Conservation (phyloP, 2,113 vertebrate species). For the Martes martes region DNA sequence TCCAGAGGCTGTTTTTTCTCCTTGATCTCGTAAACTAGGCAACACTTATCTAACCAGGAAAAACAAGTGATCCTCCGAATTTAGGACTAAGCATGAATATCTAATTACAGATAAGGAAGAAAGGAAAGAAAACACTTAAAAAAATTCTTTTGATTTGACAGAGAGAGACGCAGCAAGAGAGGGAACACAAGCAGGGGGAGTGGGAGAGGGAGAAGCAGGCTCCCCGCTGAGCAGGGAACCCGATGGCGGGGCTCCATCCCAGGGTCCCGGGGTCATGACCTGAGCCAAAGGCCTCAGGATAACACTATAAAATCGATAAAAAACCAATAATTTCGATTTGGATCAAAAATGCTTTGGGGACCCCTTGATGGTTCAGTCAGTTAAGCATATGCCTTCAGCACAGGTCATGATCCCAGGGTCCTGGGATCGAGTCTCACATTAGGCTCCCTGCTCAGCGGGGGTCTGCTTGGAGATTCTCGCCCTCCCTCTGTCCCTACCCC, state of each 20-base stretch:
- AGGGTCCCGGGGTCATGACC: too few relatives aligned
- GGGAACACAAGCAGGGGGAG: too few relatives aligned
- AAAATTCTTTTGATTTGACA: too few relatives aligned
- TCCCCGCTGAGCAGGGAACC: too few relatives aligned
- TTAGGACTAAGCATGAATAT: neutral
- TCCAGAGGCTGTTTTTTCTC: neutral
- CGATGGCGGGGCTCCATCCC: too few relatives aligned
- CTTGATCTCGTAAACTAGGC: neutral
- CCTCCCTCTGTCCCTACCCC: neutral
- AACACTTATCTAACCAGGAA: neutral
- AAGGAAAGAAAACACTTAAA: neutral
- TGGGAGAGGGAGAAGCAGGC: too few relatives aligned
- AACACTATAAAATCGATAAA: neutral
- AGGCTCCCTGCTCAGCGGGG: too few relatives aligned
- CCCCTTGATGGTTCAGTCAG: fast-evolving
- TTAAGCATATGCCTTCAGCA: neutral
- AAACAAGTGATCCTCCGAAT: neutral
- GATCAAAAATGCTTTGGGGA: neutral
- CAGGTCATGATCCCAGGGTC: neutral
- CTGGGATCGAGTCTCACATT: neutral
- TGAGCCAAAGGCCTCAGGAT: neutral
- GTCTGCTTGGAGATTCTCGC: too few relatives aligned
- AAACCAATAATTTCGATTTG: neutral
- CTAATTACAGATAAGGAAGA: neutral
- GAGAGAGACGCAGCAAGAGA: too few relatives aligned